Evolutionary conservation across 2,888 invertebrate genomes (phyloP).

Genomic region (Heteromurus nitidus): DNA sequence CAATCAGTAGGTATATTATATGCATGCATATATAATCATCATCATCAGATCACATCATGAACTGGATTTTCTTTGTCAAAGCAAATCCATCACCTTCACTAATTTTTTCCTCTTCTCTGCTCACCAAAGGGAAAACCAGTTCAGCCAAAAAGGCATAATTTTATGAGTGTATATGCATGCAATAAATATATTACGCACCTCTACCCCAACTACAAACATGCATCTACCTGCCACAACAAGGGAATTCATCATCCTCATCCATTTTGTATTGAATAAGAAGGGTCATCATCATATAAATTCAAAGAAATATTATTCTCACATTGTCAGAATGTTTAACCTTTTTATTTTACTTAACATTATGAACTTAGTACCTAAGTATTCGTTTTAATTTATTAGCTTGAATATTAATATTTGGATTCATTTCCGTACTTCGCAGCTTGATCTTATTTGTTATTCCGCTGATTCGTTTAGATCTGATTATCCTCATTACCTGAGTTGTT

Average conservation of each 20-base stretch:
- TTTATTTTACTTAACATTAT: too few species aligned
- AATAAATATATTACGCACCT: conserved; percentile 26
- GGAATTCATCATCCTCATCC: background rate
- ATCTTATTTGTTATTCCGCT: conserved; percentile 9
- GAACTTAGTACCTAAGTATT: too few species aligned
- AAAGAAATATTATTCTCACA: too few species aligned
- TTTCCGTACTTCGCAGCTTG: too few species aligned
- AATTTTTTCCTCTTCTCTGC: conserved; percentile 15
- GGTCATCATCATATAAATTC: too few species aligned
- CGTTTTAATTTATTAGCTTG: too few species aligned
- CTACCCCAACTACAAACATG: background rate
- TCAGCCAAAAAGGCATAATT: background rate
- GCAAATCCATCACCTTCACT: background rate
- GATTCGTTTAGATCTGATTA: conserved; percentile 6
- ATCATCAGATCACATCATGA: conserved; percentile 28
- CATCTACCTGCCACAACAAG: background rate
- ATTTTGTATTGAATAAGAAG: too few species aligned
- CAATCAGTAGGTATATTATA: too few species aligned
- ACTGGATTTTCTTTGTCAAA: conserved; percentile 19
- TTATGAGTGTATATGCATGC: background rate
- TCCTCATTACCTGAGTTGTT: conserved; percentile 11
- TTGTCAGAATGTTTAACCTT: too few species aligned
- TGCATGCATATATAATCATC: conserved; percentile 28
- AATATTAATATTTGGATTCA: too few species aligned
- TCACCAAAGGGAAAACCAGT: conserved; percentile 25